Evolutionary conservation across 2,797 vertebrate genomes (phyloP).

Genomic region (Malacoraja senta): DNA sequence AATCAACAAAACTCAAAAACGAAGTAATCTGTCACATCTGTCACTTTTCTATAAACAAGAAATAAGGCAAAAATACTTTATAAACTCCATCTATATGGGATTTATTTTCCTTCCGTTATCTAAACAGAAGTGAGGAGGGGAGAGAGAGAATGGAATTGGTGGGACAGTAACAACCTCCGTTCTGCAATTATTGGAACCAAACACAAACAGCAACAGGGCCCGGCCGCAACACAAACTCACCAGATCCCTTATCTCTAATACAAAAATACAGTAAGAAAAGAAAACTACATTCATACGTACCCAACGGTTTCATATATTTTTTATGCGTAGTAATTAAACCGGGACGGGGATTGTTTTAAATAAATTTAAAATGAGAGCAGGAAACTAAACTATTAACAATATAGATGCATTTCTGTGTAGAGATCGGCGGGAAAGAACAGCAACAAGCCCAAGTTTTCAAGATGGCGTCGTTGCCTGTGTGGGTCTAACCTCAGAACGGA

Average conservation of each 20-base stretch:
- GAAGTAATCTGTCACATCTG: not conserved
- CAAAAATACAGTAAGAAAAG: not conserved
- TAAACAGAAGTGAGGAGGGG: not conserved
- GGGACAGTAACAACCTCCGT: not conserved
- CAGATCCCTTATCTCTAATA: not conserved
- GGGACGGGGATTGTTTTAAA: not conserved
- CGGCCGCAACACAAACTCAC: constrained; percentile 6
- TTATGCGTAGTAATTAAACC: constrained; percentile 3
- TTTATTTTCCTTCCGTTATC: not conserved
- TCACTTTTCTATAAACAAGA: not conserved
- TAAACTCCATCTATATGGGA: not conserved
- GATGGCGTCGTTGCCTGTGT: constrained; percentile 12
- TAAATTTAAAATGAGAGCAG: not conserved
- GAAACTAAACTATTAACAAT: not conserved
- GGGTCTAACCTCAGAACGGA: not conserved
- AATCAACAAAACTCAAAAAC: not conserved
- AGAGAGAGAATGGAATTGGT: not conserved
- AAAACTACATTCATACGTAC: constrained; percentile 10
- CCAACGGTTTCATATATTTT: constrained; percentile 24
- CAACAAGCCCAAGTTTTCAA: constrained; percentile 27
- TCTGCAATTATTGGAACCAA: not conserved
- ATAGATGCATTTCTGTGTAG: not conserved
- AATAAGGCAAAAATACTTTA: not conserved
- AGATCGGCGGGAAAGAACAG: constrained; percentile 28
- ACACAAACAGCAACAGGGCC: constrained; percentile 19